phyloP scores from a whole-genome alignment of 2,113 vertebrate species.

The Chaetops frenatus region DNA sequence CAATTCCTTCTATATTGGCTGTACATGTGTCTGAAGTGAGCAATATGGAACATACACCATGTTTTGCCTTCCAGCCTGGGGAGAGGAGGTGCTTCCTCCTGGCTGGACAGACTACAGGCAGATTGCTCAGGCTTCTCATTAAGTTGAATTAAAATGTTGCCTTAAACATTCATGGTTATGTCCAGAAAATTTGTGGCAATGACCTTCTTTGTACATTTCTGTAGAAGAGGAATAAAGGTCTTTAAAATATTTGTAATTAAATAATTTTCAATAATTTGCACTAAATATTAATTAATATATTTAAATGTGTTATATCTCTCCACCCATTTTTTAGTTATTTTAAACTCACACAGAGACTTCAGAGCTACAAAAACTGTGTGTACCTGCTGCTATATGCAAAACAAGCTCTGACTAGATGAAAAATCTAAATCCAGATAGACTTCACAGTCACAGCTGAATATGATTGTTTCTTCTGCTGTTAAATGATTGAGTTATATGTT shows the following conservation, averaged over 20 bases:
- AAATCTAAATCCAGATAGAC: not conserved
- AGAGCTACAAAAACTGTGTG: not conserved
- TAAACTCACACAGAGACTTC: not conserved
- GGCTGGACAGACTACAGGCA: not conserved
- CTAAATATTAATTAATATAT: not conserved
- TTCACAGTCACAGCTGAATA: not conserved
- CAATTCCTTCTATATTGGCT: not conserved
- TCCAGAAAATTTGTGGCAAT: not conserved
- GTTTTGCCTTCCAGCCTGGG: not conserved
- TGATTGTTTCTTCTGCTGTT: not conserved
- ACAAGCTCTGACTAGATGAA: not conserved
- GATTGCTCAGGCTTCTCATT: not conserved
- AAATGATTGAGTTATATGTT: not conserved
- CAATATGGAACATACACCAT: not conserved
- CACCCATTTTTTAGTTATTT: not conserved
- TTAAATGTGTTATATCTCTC: not conserved
- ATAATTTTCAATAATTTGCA: not conserved
- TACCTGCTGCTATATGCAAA: not conserved
- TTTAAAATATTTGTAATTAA: not conserved
- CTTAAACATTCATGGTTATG: not conserved
- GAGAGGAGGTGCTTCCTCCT: not conserved
- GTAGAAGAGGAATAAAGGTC: not conserved
- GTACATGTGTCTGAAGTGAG: not conserved
- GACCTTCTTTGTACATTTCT: not conserved
- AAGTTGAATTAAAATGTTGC: not conserved